Percentiles rank a stretch among this genome's conserved stretches.
Evolutionary conservation across 1,140 invertebrate species (phyloP).

Genomic region (Ostrea edulis): DNA sequence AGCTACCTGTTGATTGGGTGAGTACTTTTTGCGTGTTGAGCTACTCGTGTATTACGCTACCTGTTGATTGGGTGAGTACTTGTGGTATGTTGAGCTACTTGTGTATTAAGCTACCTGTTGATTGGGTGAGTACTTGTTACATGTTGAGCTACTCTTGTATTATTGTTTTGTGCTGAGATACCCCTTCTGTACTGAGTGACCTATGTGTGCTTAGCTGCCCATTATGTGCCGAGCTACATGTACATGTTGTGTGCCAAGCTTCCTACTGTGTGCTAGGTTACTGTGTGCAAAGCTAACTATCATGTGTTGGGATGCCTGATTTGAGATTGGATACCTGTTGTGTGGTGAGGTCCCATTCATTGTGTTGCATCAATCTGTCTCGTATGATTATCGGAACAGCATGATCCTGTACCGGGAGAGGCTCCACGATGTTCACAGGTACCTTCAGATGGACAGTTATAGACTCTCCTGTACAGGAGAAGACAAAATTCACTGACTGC

Average conservation of each 20-base stretch:
- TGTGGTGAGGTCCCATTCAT: slow-evolving; percentile 95
- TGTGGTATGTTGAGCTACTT: neutral
- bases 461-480: slow-evolving; percentile 69
- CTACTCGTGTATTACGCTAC: neutral
- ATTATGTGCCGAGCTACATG: neutral
- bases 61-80: neutral
- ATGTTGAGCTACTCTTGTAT: neutral
- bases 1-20: too few relatives aligned
- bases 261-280: slow-evolving; percentile 87
- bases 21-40: neutral
- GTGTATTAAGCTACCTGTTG: slow-evolving; percentile 67
- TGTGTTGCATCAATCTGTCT: slow-evolving; percentile 80
- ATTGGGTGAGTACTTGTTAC: neutral
- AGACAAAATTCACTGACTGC: neutral
- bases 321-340: slow-evolving; percentile 82
- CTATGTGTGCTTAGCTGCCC: neutral
- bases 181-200: neutral
- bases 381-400: slow-evolving; percentile 91
- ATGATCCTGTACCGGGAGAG: slow-evolving; percentile 90
- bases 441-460: slow-evolving; percentile 81
- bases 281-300: neutral
- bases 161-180: neutral
- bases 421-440: slow-evolving; percentile 80
- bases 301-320: neutral
- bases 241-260: slow-evolving; percentile 92